phyloP scores from a whole-genome alignment of 2,113 vertebrate species.

The Kryptolebias marmoratus region DNA sequence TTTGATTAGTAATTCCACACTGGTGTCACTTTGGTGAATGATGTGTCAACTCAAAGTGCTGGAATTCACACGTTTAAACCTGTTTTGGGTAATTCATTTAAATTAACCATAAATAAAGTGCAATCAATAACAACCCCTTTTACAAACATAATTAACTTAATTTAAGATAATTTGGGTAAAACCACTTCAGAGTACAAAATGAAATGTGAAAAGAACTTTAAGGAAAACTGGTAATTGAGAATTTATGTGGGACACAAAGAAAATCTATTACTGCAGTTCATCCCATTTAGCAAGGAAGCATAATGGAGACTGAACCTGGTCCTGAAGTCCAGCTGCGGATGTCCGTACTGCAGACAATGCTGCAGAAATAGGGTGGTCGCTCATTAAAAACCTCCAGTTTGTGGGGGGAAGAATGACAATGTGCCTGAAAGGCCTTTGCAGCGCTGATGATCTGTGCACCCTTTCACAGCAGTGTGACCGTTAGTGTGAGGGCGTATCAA shows the following conservation, averaged over 20 bases:
- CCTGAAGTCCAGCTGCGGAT: constrained; percentile 58
- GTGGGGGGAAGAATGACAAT: constrained; percentile 68
- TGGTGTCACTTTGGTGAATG: neutral
- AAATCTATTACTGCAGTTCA: constrained; percentile 38
- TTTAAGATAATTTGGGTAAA: constrained; percentile 5
- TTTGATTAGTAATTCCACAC: neutral
- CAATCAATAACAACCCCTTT: constrained; percentile 3
- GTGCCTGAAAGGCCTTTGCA: constrained; percentile 43
- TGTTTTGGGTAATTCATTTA: constrained; percentile 9
- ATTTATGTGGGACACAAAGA: constrained; percentile 8
- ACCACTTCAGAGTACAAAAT: constrained; percentile 9
- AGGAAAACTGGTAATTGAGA: constrained; percentile 23
- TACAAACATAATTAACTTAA: constrained; percentile 2
- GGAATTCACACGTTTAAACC: constrained; percentile 2
- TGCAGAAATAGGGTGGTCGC: constrained; percentile 61
- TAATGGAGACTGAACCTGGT: constrained; percentile 53
- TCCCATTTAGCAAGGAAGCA: constrained; percentile 57
- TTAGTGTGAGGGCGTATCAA: constrained; percentile 67
- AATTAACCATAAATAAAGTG: neutral
- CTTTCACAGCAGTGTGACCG: constrained; percentile 51
- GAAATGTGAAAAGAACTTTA: constrained; percentile 10
- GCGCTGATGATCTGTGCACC: constrained; percentile 38
- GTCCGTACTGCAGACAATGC: constrained; percentile 58
- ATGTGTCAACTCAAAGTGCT: neutral
- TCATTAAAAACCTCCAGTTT: constrained; percentile 75